These are phyloP conservation scores for Euclidia mi DNA, from an alignment of 2,888 invertebrate genomes.

Conservation along the genomic window DNA sequence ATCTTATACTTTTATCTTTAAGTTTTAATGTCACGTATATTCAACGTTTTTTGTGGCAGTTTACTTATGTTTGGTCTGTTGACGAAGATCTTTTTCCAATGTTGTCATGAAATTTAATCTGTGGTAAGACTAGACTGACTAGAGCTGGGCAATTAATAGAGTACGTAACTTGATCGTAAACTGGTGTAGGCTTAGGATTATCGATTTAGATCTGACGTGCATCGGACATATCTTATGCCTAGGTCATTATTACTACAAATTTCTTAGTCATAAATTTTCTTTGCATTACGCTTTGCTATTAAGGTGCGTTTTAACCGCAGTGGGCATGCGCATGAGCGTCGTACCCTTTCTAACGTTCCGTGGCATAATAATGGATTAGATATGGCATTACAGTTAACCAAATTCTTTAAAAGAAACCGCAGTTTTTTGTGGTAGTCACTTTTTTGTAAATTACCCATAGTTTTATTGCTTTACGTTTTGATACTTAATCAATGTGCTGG, in stretches of 20 bases:
- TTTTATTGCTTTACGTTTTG: constrained; percentile 10
- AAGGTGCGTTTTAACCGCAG: constrained; percentile 13
- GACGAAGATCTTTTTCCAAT: too few species aligned
- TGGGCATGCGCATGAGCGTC: constrained; percentile 11
- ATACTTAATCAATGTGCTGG: not conserved
- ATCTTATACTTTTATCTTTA: not conserved
- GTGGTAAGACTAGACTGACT: too few species aligned
- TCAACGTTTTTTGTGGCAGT: not conserved
- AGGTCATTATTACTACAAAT: constrained; percentile 12
- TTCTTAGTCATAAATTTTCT: constrained; percentile 14
- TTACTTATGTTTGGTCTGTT: too few species aligned
- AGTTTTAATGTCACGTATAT: not conserved
- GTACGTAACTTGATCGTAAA: too few species aligned
- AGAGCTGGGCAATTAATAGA: too few species aligned
- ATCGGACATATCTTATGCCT: not conserved
- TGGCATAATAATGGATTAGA: constrained; percentile 41
- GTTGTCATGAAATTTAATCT: too few species aligned
- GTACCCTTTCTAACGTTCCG: constrained; percentile 51
- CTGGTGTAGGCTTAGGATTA: not conserved
- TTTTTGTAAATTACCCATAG: constrained; percentile 16
- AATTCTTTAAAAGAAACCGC: constrained; percentile 23
- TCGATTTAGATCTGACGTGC: constrained; percentile 4
- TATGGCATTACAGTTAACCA: constrained; percentile 38
- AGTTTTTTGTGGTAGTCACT: constrained; percentile 10
- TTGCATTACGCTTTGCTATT: constrained; percentile 7